phyloP scores from a whole-genome alignment of 2,888 invertebrate species.

The Drosophila imparisetae region DNA sequence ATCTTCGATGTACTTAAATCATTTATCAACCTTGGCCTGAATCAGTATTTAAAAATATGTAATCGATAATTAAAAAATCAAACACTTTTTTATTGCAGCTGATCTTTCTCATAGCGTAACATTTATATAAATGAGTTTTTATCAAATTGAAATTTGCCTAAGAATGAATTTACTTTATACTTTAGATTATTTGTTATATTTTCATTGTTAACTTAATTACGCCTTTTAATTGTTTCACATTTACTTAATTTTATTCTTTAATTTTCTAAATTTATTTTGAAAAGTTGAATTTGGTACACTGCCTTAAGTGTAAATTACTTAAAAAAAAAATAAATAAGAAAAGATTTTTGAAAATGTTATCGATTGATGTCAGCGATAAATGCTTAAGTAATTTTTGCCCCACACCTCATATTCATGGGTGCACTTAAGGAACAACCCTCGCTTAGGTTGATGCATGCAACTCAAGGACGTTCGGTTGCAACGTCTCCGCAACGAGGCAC shows the following conservation, averaged over 20 bases:
- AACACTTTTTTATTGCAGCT: background rate
- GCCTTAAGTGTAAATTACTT: background rate
- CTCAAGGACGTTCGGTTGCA: constrained; percentile 57
- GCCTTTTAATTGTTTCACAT: background rate
- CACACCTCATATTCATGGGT: background rate
- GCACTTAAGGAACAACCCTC: constrained; percentile 28
- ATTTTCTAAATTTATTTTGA: background rate
- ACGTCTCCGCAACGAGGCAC: constrained; percentile 10
- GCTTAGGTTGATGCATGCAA: constrained; percentile 10
- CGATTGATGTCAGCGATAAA: background rate
- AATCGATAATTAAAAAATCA: background rate
- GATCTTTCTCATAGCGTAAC: background rate
- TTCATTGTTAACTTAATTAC: background rate
- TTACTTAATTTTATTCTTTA: background rate
- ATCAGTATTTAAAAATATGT: background rate
- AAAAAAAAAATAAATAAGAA: background rate
- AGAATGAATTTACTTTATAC: background rate
- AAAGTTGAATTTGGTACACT: background rate
- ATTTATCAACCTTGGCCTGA: background rate
- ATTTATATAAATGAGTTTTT: background rate
- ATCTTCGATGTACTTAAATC: background rate
- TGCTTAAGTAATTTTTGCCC: background rate
- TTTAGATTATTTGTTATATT: background rate
- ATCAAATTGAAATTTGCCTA: background rate
- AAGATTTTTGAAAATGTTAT: background rate